Base-by-base conservation (phyloP, 2,113 vertebrate species). In the Phyllopteryx taeniolatus region DNA sequence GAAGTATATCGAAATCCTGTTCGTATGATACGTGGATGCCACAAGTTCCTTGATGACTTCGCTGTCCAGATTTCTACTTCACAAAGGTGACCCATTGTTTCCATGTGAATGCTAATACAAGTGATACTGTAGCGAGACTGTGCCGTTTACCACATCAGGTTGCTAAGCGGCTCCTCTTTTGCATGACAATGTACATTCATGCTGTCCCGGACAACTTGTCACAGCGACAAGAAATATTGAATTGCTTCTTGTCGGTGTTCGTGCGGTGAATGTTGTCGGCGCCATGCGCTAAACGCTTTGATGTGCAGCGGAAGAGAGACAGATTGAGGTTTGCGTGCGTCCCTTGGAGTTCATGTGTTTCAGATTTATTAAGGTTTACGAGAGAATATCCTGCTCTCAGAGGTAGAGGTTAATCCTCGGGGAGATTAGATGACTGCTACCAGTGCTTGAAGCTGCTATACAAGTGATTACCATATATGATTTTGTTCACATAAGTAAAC, bases 361-460 rank as follows among this genome's bases (percentile, higher is more conserved):
- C 51, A 83, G 86, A 83, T 88, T 89, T 87, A 76, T 72, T 53
- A 85, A 83, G 87, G 81, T 88, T 91, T 87, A 88, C 78, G 76
- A 85, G 80, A 68, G 77, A 78, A 85, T 87, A 89, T 86, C 82
- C 83, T 70, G 75, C 81, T 83, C 78, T 91, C 60, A 76, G 81
- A 83, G 78, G 79, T 86, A 73, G 81, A 84, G 79, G 81, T 86
- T 92, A 87, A 91, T 90, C 86, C 85, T 47, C 46, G 0, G 1
- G 44, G 79, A 83, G 87, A 89, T 90, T 89, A 89, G 73, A 86
- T 56, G 57, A 42, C 51, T 42, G 59, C 67, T 35, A 51, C 65
- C 47, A 68, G 65, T 80, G 74, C 80, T 83, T 70, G 51, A 56
- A 72, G 76, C 67, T 79, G 53, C 61, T 73, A 77, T 77, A 72